Base-by-base conservation (phyloP, 2,113 vertebrate genomes). In the Talpa occidentalis region DNA sequence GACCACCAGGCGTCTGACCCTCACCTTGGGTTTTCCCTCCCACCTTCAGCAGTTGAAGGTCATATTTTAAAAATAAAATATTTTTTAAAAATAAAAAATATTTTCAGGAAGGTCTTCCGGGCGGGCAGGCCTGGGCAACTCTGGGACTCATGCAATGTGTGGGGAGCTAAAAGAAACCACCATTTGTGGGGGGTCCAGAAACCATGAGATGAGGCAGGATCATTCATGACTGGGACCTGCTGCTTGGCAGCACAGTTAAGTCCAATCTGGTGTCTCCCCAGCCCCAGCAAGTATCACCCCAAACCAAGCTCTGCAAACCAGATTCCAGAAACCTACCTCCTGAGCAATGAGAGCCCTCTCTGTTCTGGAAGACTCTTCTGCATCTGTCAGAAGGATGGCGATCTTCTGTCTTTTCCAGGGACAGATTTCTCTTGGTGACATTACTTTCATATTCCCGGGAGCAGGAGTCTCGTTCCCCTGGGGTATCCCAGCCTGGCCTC, bases 221-320 rank as follows among this genome's bases (percentile, higher is more conserved):
- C n/a, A n/a, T n/a, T n/a, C n/a, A n/a, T n/a, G n/a, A n/a, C 54
- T 19, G 0, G 2, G 4, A 12, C 14, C 26, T 16, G 17, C 24
- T 26, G 17, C 74, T 85, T n/a, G 30, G 30, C 35, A 24, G 22
- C 59, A 15, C 10, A 9, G 22, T 28, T 9, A 26, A 60, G 59
- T 24, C 59, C 59, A 60, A 19, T 26, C 21, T 21, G 2, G 15
- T 26, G 32, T 16, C 9, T 15, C 44, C 15, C 54, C 3, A 6
- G 28, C 1, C 3, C 70, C 28, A 2, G 3, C 4, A 8, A 2
- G 16, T 3, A 5, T 44, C 1, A 7, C 5, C 14, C 11, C 0
- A n/a, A 47, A 47, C 3, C n/a, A 10, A 32, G 44, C 42, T 3
- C 16, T 16, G 5, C 56, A 3, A 3, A 40, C 16, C 24, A 35